Evolutionary conservation across 35 echinoderm and acorn worm genomes (phyloP).

Genomic region (Ophiothrix spiculata): DNA sequence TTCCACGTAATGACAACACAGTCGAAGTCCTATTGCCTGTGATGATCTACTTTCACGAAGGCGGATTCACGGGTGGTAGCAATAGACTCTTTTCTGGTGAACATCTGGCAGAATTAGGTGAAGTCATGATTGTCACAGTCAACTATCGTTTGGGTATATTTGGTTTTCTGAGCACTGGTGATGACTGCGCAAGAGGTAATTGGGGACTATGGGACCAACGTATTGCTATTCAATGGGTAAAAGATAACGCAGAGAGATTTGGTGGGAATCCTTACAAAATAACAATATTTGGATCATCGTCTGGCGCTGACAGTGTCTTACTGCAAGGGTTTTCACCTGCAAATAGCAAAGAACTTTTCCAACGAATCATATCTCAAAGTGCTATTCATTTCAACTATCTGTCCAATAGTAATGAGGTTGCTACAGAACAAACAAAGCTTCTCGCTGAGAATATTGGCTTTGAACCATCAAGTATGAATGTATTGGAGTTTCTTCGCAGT

Average conservation of each 20-base stretch:
- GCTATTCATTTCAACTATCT: background rate
- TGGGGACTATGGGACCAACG: constrained; percentile 77
- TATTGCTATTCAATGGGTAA: constrained; percentile 68
- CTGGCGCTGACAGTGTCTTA: constrained; percentile 45
- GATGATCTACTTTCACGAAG: constrained; percentile 78
- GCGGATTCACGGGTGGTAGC: constrained; percentile 30
- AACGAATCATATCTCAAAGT: constrained; percentile 28
- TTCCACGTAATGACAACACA: constrained; percentile 22
- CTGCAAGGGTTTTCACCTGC: constrained; percentile 19
- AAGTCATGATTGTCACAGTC: constrained; percentile 63
- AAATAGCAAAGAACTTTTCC: constrained; percentile 23
- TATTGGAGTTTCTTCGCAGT: constrained; percentile 16
- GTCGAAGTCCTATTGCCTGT: constrained; percentile 42
- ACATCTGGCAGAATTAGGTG: constrained; percentile 41
- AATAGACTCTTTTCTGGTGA: constrained; percentile 32
- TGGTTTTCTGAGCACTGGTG: constrained; percentile 65
- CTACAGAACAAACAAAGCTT: too few relatives aligned
- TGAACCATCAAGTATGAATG: background rate
- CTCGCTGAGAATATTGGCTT: background rate
- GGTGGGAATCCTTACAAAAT: constrained; percentile 59
- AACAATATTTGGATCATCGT: constrained; percentile 74
- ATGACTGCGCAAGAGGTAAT: constrained; percentile 55
- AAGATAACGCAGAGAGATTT: constrained; percentile 68
- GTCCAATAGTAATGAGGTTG: background rate
- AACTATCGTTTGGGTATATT: constrained; percentile 80